Evolutionary conservation across 2,113 vertebrate species (phyloP), one percentile per base, ranked within the genome.

Genomic region (Crotophaga sulcirostris): DNA sequence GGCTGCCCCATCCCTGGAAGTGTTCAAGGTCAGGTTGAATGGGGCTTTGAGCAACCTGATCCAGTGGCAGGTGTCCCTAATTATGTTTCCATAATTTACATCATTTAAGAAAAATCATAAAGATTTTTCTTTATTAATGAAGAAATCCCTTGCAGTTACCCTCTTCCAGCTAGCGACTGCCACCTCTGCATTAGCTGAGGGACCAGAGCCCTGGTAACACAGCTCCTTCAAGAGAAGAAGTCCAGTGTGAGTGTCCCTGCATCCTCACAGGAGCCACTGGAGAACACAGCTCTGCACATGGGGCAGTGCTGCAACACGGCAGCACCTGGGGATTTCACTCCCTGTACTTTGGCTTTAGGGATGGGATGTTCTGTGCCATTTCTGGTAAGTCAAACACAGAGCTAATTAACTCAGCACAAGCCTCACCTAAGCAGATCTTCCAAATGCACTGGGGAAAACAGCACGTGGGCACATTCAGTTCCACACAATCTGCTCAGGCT

Each of bases 381-480:
- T 31, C 54, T 16, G 31, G 5, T 5, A 8, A 29, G 21, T 2
- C 45, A 40, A 58, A 54, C 1, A 4, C 40, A 21, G 19, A 59
- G 29, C 13, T 51, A 15, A 25, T 17, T 10, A 29, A 60, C 8
- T 55, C 64, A 29, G 64, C 42, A 29, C 7, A 44, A 52, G 9
- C 36, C 23, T 56, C n/a, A 24, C 25, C 16, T 13, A 2, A 34
- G 23, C 29, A 18, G 47, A 25, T 9, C 38, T 21, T 63, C 67
- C 42, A 15, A 2, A 7, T 7, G 44, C 24, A 34, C 59, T 49
- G 38, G 26, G 29, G 26, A 59, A 17, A 55, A 24, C 5, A 36
- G 29, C 25, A 18, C 8, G 2, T 0, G 0, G 42, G 16, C 7
- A 5, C 18, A 0, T 16, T 9, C 7, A 1, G 14, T 3, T 38